Evolutionary conservation across 2,113 vertebrate species (phyloP), one percentile per base, ranked within the genome.

Genomic region (Ailuropoda melanoleuca): DNA sequence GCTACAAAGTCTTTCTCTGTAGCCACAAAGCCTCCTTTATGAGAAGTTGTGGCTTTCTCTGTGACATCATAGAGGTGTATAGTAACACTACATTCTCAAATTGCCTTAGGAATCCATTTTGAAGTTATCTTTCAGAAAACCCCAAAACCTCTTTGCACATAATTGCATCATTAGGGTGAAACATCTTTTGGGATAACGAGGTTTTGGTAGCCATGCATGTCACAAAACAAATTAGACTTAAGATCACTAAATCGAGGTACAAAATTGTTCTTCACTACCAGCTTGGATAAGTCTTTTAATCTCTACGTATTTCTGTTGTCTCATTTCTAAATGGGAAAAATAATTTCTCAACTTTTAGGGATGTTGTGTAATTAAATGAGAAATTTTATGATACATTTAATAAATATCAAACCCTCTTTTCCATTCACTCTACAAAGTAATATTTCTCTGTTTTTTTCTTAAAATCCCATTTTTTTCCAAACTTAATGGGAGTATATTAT

Each of bases 291-390:
- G 21, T 29, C 26, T 96, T 78, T 90, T 82, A 60, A 90, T 6
- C 17, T 78, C 56, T 55, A 21, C 39, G 60, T 75, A 92, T 84
- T 34, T 53, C 31, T 77, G 15, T 8, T 91, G 31, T 66, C 43
- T 93, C 37, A 74, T 68, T 83, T 80, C n/a, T 74, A 86, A 97
- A 19, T 17, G 9, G n/a, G 62, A 96, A 60, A 92, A 90, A 78
- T 86, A 75, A 83, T 64, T 92, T 85, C 53, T 82, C 6, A 9
- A 55, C 2, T 75, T n/a, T 81, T 81, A 74, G 14, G 34, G 31
- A 21, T n/a, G 8, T 75, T 72, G 9, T 87, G 3, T n/a, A 53
- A 83, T 68, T 95, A 91, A 87, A 82, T 86, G 14, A 95, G 77
- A 96, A 83, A 81, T 83, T 87, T 70, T 56, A 53, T 56, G 72